Base-by-base conservation (phyloP, 35 echinoderm and acorn worm species). In the Stichopus chloronotus region DNA sequence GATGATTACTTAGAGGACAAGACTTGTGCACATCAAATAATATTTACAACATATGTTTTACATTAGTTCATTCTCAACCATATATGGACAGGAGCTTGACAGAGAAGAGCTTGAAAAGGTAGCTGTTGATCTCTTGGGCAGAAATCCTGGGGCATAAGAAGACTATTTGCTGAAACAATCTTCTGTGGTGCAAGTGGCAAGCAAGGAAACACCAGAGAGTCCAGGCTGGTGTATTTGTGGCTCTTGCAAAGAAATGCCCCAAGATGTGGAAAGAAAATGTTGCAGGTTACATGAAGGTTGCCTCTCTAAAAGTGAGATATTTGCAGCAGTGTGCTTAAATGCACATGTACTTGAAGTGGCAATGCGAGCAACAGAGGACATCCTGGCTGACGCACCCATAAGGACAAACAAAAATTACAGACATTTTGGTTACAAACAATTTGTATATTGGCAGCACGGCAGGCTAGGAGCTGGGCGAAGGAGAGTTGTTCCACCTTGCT, bases 281-380 rank as follows among this genome's bases (percentile, higher is more conserved):
- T 88, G 87, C 58, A n/a, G n/a, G n/a, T n/a, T n/a, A n/a, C n/a
- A n/a, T n/a, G n/a, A n/a, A n/a, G n/a, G n/a, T n/a, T n/a, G n/a
- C n/a, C n/a, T n/a, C n/a, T 87, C 84, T 22, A 59, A 5, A 23
- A 60, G 21, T 19, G 55, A 25, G 24, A 9, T 90, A 14, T 90
- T 90, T 55, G 69, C 52, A 11, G 88, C 56, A 53, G 25, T 90
- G 23, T 74, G 88, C 52, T 55, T 72, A 11, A 68, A 76, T 23
- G 88, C 22, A 7, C 88, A 72, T 90, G 88, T 90, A 52, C 88
- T 90, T 21, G 88, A 90, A 68, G 88, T 90, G 23, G 88, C 88
- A 76, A 90, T 90, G 88, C 25, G 53, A 4, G 59, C 60, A 71
- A 72, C 60, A 72, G 88, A 90, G 23, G 88, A 90, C 63, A 72